Conservation (phyloP, 2,888 invertebrate species). For the Macropis europaea region DNA sequence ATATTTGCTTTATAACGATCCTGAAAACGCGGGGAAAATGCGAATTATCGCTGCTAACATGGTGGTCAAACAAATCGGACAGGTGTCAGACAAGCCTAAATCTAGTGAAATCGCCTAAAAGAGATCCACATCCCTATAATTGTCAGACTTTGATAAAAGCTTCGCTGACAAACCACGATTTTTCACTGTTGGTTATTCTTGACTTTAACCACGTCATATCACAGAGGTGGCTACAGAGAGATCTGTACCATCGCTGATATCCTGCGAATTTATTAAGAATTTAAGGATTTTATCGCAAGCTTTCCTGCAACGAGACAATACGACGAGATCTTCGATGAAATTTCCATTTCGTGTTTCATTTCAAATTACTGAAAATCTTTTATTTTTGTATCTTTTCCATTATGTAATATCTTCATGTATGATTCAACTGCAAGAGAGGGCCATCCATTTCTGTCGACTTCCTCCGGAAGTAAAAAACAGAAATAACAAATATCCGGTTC, state of each 20-base stretch:
- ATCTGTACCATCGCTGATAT: neutral
- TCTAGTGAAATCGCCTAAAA: slow-evolving; percentile 33
- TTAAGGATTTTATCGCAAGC: neutral
- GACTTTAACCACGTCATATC: neutral
- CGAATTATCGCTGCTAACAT: neutral
- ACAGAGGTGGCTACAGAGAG: neutral
- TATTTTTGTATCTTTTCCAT: no score
- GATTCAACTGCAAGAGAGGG: slow-evolving; percentile 34
- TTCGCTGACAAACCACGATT: slow-evolving; percentile 11
- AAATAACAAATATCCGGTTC: neutral
- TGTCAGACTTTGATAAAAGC: slow-evolving; percentile 5
- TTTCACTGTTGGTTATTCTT: slow-evolving; percentile 16
- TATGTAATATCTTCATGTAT: no score
- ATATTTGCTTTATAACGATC: neutral
- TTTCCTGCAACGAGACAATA: neutral
- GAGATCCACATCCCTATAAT: slow-evolving; percentile 23
- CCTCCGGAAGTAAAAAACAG: neutral
- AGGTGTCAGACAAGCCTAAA: neutral
- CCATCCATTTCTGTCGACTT: neutral
- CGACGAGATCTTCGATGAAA: neutral
- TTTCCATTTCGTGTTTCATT: no score
- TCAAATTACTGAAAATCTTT: neutral
- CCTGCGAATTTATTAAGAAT: neutral
- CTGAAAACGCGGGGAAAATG: neutral
- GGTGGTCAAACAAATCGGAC: neutral